phyloP scores from a whole-genome alignment of 1,140 invertebrate genomes.

The Caerostris extrusa region DNA sequence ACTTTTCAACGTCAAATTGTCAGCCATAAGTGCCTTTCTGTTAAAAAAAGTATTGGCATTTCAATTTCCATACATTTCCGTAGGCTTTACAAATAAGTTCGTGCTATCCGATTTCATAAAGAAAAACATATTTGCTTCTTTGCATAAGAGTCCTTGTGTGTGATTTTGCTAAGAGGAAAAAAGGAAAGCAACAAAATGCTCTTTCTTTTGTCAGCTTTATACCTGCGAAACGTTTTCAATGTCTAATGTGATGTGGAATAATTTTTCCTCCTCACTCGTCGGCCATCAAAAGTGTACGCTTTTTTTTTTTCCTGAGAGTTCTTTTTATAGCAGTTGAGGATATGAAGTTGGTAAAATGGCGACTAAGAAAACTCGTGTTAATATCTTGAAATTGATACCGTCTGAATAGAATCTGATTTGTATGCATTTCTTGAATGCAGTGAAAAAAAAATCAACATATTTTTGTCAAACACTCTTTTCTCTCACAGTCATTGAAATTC shows the following conservation, averaged over 20 bases:
- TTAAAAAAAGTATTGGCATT: not conserved
- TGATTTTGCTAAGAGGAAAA: not conserved
- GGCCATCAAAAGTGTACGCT: conserved; percentile 1
- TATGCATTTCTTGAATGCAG: not conserved
- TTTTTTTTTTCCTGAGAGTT: not conserved
- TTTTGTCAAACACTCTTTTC: not conserved
- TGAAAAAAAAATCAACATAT: not conserved
- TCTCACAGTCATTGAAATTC: not conserved
- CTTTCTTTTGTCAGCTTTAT: not conserved
- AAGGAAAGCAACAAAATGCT: conserved; percentile 18
- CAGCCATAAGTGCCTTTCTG: not conserved
- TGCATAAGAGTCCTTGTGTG: not conserved
- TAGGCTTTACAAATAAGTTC: not conserved
- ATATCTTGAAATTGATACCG: not conserved
- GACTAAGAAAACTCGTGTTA: not conserved
- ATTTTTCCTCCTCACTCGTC: conserved; percentile 10
- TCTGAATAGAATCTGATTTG: not conserved
- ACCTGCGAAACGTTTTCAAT: conserved; percentile 12
- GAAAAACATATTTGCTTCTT: not conserved
- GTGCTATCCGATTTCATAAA: not conserved
- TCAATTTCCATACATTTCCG: not conserved
- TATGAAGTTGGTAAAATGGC: not conserved
- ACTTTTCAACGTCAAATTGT: too few relatives aligned
- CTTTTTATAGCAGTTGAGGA: not conserved
- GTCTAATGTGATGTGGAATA: not conserved